Evolutionary conservation across 2,113 vertebrate species (phyloP).

Genomic region (Thunnus maccoyii): DNA sequence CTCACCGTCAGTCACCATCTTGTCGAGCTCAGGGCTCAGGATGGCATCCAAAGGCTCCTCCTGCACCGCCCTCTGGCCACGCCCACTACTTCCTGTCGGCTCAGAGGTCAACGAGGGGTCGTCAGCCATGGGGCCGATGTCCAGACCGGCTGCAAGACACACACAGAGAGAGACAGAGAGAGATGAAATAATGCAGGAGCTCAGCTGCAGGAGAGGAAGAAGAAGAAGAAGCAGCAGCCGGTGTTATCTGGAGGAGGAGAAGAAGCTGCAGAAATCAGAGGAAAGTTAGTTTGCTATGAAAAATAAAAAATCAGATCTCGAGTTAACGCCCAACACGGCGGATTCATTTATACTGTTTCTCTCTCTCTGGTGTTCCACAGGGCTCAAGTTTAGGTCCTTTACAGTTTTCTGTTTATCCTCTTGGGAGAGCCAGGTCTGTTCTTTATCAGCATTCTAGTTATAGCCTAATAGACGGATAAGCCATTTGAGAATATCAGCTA

Average conservation of each 20-base stretch:
- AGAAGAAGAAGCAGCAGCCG: conserved; percentile 5
- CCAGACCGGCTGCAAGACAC: conserved; percentile 86
- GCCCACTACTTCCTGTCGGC: conserved; percentile 65
- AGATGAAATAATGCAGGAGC: too few species aligned
- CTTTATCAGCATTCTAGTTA: too few species aligned
- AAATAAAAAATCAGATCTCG: too few species aligned
- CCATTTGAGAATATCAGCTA: too few species aligned
- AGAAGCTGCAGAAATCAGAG: neutral
- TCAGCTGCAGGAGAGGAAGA: neutral
- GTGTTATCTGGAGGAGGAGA: conserved; percentile 14
- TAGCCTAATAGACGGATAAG: too few species aligned
- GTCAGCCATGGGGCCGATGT: conserved; percentile 86
- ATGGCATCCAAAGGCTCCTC: conserved; percentile 96
- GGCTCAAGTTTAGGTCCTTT: too few species aligned
- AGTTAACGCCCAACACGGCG: too few species aligned
- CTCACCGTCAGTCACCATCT: conserved; percentile 97
- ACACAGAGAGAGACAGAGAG: neutral
- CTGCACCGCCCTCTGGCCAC: conserved; percentile 85
- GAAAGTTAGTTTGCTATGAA: neutral
- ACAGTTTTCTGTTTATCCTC: too few species aligned
- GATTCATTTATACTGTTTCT: too few species aligned
- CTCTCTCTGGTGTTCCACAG: too few species aligned
- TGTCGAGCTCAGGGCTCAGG: conserved; percentile 96
- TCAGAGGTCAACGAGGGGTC: conserved; percentile 86
- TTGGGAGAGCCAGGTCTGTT: too few species aligned